Conservation (phyloP, 2,113 vertebrate genomes). For the Pseudorectes ferrugineus region DNA sequence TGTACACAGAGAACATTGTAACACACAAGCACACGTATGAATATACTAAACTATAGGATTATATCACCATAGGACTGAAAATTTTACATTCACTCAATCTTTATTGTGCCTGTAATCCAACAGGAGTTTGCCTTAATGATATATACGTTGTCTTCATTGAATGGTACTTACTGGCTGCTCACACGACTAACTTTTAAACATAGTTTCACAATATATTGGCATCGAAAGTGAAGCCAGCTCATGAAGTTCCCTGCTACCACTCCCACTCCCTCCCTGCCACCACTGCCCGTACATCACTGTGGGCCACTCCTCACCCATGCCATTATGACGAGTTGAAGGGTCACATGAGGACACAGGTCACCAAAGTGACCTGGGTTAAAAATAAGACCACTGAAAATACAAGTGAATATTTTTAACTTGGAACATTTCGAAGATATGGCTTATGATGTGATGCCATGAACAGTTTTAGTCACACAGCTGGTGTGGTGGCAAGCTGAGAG, state of each 20-base stretch:
- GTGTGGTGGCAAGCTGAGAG: slow-evolving; percentile 15
- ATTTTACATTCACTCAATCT: not conserved
- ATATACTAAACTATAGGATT: not conserved
- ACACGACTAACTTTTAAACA: not conserved
- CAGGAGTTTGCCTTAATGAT: not conserved
- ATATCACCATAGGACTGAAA: not conserved
- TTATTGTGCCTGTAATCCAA: not conserved
- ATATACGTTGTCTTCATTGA: not conserved
- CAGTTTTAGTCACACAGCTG: slow-evolving; percentile 61
- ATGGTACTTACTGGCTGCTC: not conserved
- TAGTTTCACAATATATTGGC: not conserved
- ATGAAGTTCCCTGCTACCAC: not conserved
- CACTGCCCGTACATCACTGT: not conserved
- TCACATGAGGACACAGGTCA: slow-evolving; percentile 37
- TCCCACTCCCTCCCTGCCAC: not conserved
- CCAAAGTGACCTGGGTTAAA: not conserved
- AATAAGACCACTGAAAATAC: slow-evolving; percentile 30
- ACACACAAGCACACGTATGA: not conserved
- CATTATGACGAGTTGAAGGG: not conserved
- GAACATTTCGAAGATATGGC: slow-evolving; percentile 26
- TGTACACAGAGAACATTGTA: not conserved
- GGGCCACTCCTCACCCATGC: not conserved
- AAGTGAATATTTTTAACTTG: slow-evolving; percentile 48
- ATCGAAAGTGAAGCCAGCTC: not conserved
- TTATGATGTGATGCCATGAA: slow-evolving; percentile 14